Conservation (phyloP, 2,113 vertebrate genomes). For the Trichechus manatus region DNA sequence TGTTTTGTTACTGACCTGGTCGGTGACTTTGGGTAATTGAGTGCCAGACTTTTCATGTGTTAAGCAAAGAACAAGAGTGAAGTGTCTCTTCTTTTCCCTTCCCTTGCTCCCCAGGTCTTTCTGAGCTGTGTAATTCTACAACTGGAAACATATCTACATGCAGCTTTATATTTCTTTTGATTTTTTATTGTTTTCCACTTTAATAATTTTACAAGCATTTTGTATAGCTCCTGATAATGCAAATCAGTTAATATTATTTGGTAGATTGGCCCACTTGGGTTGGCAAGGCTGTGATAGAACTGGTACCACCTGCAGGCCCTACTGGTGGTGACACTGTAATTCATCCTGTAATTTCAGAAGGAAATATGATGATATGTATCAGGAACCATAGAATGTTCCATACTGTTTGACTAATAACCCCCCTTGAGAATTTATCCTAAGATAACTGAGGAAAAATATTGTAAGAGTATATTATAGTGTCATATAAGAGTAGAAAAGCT, state of each 20-base stretch:
- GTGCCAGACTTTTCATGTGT: background rate
- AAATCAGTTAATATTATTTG: background rate
- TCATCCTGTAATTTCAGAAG: background rate
- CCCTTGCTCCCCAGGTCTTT: background rate
- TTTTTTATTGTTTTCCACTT: background rate
- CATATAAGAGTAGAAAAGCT: background rate
- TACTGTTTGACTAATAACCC: background rate
- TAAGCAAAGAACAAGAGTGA: background rate
- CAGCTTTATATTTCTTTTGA: background rate
- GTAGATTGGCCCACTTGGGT: background rate
- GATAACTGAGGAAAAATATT: background rate
- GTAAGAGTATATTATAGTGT: background rate
- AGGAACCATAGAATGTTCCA: background rate
- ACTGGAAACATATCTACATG: background rate
- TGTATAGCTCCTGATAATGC: background rate
- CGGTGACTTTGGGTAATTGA: background rate
- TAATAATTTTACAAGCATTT: background rate
- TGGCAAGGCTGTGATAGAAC: background rate
- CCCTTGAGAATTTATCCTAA: background rate
- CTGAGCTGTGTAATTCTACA: background rate
- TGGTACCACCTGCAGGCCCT: accelerated
- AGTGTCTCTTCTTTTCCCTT: background rate
- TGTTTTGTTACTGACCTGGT: background rate
- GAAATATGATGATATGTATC: background rate
- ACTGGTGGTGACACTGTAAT: background rate